Base-by-base conservation (phyloP, 2,113 vertebrate species). In the Dipodomys merriami region DNA sequence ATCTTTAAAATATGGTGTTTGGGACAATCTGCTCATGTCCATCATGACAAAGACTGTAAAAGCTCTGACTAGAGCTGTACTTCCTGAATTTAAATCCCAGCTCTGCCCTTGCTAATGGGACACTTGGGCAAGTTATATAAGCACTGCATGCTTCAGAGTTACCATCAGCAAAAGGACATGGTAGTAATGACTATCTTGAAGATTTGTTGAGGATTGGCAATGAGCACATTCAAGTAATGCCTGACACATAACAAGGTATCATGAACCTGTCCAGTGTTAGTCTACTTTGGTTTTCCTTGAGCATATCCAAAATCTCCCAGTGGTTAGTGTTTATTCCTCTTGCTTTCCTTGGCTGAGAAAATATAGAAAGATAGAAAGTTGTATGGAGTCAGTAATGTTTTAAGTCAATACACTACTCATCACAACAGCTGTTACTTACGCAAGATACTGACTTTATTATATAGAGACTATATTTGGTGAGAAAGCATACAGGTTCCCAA, bases 321-420 rank as follows among this genome's bases (percentile, higher is more conserved):
- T 73, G 9, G 10, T 88, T 82, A 62, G 15, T 74, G 25, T 72
- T 92, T 67, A 68, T 33, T 35, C 16, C 86, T 35, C 46, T 46
- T n/a, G 23, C 44, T 89, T 84, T 78, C 81, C 81, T 15, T 69
- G 62, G 44, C 46, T 65, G 64, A 80, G 91, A 84, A 94, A 72
- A 89, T 23, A 49, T 7, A 20, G 10, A 46, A 65, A n/a, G 73
- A 77, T 49, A 62, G 33, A 74, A 87, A 87, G 16, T 49, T 82
- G 6, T 62, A 1, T 79, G 30, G 22, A 62, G 80, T 88, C 71
- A 4, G 7, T 65, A 12, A 49, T 15, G 23, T 86, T 76, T 25
- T 49, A 89, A 57, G 4, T 67, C 72, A 9, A 3, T 65, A 39
- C 49, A 60, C 33, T 83, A 46, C 49, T 46, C 46, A 44, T 76